Conservation (phyloP, 2,113 vertebrate genomes). For the Chlorodrepanis virens region DNA sequence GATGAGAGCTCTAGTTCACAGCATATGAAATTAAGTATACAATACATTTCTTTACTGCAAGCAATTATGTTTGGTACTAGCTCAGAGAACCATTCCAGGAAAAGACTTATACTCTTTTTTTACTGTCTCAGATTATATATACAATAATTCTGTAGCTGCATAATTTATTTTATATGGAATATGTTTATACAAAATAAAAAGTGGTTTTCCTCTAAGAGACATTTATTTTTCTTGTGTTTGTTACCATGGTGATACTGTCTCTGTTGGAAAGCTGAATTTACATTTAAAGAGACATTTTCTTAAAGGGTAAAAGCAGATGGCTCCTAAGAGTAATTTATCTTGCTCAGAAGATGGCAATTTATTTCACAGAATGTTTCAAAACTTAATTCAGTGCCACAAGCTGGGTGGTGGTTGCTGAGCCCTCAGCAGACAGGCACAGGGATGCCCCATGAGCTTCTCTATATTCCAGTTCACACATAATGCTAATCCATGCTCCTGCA, state of each 20-base stretch:
- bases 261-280: constrained; percentile 49
- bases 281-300: constrained; percentile 45
- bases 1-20: not conserved
- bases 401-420: not conserved
- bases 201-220: not conserved
- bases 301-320: constrained; percentile 11
- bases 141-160: not conserved
- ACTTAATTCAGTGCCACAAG: not conserved
- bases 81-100: not conserved
- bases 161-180: not conserved
- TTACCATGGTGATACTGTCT: constrained; percentile 50
- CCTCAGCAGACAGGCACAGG: not conserved
- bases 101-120: not conserved
- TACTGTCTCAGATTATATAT: not conserved
- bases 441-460: not conserved
- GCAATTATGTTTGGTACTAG: not conserved
- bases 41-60: not conserved
- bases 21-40: not conserved
- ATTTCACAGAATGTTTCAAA: constrained; percentile 21
- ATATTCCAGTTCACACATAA: not conserved
- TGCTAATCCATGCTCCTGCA: not conserved
- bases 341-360: not conserved
- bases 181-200: not conserved
- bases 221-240: constrained; percentile 34
- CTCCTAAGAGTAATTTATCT: constrained; percentile 15